Evolutionary conservation across 2,797 vertebrate genomes (phyloP).

Genomic region (Lateolabrax maculatus): DNA sequence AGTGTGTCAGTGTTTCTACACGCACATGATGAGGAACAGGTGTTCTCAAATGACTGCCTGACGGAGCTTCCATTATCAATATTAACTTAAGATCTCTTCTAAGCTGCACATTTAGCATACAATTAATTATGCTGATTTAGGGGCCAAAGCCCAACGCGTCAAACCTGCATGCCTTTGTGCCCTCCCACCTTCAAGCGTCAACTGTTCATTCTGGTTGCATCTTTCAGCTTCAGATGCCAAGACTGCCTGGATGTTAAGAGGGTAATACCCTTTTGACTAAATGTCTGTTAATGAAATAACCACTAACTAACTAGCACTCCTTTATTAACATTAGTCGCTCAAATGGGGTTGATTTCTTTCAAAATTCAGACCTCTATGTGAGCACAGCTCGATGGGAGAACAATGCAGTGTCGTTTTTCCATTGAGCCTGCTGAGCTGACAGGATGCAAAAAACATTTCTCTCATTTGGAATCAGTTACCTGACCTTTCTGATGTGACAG

Average conservation of each 20-base stretch:
- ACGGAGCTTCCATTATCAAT: conserved; percentile 54
- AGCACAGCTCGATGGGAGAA: not conserved
- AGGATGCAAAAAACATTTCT: conserved; percentile 8
- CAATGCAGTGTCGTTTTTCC: not conserved
- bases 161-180: not conserved
- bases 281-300: not conserved
- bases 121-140: conserved; percentile 12
- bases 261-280: not conserved
- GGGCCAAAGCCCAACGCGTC: not conserved
- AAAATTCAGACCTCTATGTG: not conserved
- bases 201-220: not conserved
- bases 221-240: not conserved
- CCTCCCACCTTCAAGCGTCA: not conserved
- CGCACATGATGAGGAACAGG: conserved; percentile 51
- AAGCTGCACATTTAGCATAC: conserved; percentile 27
- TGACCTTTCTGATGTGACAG: not conserved
- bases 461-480: not conserved
- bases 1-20: conserved; percentile 13
- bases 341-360: not conserved
- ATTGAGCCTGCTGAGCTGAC: not conserved
- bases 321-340: not conserved
- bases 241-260: not conserved
- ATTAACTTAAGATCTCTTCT: conserved; percentile 36
- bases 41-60: conserved; percentile 56
- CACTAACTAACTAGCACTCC: not conserved